A percentile compares a stretch with the other conserved stretches of the same genome.
These are phyloP conservation scores for Mobula birostris DNA, from an alignment of 2,113 vertebrate species.

Conservation along the genomic window DNA sequence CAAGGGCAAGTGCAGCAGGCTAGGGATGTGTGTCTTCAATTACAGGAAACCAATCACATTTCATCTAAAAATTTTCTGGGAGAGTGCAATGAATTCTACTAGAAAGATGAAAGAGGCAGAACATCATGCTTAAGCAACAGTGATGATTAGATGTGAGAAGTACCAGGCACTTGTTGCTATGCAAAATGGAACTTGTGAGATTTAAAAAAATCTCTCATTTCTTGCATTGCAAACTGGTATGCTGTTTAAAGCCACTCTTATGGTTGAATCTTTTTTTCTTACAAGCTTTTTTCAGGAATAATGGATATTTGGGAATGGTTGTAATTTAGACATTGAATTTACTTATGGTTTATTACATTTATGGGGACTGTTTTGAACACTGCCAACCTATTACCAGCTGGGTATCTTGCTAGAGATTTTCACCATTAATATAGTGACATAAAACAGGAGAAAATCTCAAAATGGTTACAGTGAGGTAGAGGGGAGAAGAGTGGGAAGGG, in stretches of 20 bases:
- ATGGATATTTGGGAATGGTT: background rate
- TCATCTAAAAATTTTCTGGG: constrained; percentile 47
- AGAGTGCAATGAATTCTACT: constrained; percentile 21
- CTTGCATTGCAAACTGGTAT: background rate
- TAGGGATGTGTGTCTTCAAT: background rate
- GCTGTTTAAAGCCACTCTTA: background rate
- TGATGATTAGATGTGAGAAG: constrained; percentile 26
- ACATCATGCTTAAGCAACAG: background rate
- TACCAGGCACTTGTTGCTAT: background rate
- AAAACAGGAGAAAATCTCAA: background rate
- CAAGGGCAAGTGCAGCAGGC: constrained; percentile 42
- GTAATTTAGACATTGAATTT: background rate
- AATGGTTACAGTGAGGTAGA: background rate
- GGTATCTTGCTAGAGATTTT: background rate
- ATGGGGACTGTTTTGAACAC: background rate
- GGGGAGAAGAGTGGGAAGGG: background rate
- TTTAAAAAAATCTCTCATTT: constrained; percentile 25
- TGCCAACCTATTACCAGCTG: background rate
- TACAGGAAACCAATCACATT: constrained; percentile 45
- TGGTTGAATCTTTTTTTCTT: background rate
- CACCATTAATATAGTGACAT: no score
- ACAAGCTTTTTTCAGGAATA: background rate
- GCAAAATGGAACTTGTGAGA: constrained; percentile 16
- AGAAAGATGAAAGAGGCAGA: background rate
- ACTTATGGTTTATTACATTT: background rate